Conservation (phyloP, 2,797 vertebrate species). For the Lagorchestes hirsutus region DNA sequence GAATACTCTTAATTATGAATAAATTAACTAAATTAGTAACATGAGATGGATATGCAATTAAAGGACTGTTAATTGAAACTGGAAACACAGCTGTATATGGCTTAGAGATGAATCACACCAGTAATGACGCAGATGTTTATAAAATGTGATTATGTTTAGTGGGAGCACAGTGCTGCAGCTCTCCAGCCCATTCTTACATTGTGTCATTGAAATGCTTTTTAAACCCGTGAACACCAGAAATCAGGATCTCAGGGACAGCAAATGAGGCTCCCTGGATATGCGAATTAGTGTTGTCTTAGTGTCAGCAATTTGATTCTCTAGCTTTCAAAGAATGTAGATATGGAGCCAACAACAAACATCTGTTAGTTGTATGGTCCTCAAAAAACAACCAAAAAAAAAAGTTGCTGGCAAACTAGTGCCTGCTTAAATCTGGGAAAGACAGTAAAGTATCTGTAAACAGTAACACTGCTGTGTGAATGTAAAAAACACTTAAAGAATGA, state of each 20-base stretch:
- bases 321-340: conserved; percentile 87
- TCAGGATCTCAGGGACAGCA: conserved; percentile 85
- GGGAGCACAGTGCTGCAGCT: conserved; percentile 83
- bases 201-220: conserved; percentile 86
- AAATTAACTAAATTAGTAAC: conserved; percentile 91
- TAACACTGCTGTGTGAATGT: conserved; percentile 42
- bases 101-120: conserved; percentile 88
- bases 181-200: conserved; percentile 86
- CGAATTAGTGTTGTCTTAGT: conserved; percentile 88
- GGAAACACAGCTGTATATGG: conserved; percentile 90
- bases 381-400: conserved; percentile 59
- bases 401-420: conserved; percentile 77
- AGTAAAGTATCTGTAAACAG: conserved; percentile 72
- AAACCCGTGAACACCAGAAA: conserved; percentile 86
- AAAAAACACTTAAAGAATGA: conserved; percentile 52
- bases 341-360: conserved; percentile 85
- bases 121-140: conserved; percentile 90
- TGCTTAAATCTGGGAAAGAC: conserved; percentile 73
- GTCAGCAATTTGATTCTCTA: conserved; percentile 86
- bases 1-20: conserved; percentile 91
- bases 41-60: conserved; percentile 90
- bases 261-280: conserved; percentile 87
- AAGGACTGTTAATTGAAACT: conserved; percentile 89
- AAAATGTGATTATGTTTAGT: conserved; percentile 89
- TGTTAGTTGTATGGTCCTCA: conserved; percentile 82